Percentiles rank a stretch among this genome's conserved stretches.
phyloP scores from a whole-genome alignment of 2,888 invertebrate species.

The Torymus auratus region DNA sequence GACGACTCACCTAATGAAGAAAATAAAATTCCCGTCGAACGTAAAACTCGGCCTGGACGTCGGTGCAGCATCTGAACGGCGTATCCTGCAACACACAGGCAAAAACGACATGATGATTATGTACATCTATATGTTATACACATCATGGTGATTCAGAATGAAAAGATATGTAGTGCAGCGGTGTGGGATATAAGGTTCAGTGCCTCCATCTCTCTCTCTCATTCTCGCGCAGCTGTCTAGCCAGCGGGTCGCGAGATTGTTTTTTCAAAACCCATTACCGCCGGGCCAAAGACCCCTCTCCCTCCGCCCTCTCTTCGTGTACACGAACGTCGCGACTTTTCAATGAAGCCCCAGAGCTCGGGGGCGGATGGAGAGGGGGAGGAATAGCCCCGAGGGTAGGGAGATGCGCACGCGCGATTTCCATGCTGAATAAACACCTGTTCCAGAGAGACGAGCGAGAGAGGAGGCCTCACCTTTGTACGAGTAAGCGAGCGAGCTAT shows the following conservation, averaged over 20 bases:
- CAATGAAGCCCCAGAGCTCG: constrained; percentile 37
- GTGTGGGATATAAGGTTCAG: no score
- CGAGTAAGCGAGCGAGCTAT: not conserved
- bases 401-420: not conserved
- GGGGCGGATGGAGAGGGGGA: not conserved
- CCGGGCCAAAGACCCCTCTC: constrained; percentile 3
- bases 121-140: no score
- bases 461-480: not conserved
- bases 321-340: constrained; percentile 13
- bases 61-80: constrained; percentile 53
- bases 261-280: constrained; percentile 41
- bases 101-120: not conserved
- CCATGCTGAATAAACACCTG: constrained; percentile 56
- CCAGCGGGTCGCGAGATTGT: constrained; percentile 10
- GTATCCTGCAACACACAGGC: constrained; percentile 36
- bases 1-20: constrained; percentile 39
- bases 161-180: no score
- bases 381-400: not conserved
- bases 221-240: not conserved
- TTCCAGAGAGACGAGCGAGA: constrained; percentile 15
- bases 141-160: no score
- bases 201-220: no score
- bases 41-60: constrained; percentile 23
- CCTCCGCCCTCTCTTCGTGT: no score
- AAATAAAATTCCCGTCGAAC: constrained; percentile 34